Conservation (phyloP, 2,888 invertebrate species). For the Chymomyza procnemis region DNA sequence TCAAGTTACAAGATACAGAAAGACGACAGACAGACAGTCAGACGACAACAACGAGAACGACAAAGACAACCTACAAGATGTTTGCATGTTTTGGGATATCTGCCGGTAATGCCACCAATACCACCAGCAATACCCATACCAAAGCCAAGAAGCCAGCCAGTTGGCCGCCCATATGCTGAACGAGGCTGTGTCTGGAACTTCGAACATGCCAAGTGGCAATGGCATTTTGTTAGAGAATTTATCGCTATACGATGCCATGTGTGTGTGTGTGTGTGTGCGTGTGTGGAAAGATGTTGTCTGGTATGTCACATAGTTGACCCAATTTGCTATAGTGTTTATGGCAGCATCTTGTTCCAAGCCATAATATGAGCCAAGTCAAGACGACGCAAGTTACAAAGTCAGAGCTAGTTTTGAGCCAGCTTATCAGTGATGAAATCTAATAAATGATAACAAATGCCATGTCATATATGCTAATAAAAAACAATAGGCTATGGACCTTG, state of each 20-base stretch:
- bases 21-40: conserved; percentile 17
- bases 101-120: conserved; percentile 10
- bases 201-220: conserved; percentile 51
- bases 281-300: conserved; percentile 31
- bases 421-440: conserved; percentile 52
- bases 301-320: conserved; percentile 39
- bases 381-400: neutral
- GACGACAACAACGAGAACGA: conserved; percentile 21
- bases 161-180: conserved; percentile 57
- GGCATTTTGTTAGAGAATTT: conserved; percentile 61
- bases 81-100: conserved; percentile 41
- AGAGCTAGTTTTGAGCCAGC: neutral
- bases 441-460: conserved; percentile 55
- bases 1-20: conserved; percentile 61
- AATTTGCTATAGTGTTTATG: conserved; percentile 52
- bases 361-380: conserved; percentile 23
- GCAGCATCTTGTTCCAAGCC: conserved; percentile 17
- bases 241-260: conserved; percentile 26
- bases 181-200: conserved; percentile 3
- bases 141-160: conserved; percentile 1
- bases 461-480: conserved; percentile 44
- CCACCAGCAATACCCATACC: neutral
- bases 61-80: conserved; percentile 69
- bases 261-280: conserved; percentile 13
- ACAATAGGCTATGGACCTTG: conserved; percentile 33